Base-by-base conservation (phyloP, 2,797 vertebrate species). In the Rhinella marina region DNA sequence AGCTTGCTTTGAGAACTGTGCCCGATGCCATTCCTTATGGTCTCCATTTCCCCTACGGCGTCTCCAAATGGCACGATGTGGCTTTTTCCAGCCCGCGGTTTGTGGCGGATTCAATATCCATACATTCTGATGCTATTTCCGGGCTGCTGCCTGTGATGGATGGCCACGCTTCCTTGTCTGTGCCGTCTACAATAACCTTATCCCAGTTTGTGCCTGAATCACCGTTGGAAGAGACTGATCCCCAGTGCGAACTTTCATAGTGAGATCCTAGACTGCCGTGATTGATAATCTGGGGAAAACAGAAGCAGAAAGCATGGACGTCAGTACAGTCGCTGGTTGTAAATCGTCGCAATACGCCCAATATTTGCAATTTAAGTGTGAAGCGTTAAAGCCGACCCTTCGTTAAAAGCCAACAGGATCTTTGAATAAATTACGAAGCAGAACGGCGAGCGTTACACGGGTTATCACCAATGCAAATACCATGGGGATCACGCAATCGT, bases 231-330 rank as follows among this genome's bases (percentile, higher is more conserved):
- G 97, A 98, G 91, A 96, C 96, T 94, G 96, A 95, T 91, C 96
- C 98, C 97, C 96, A 98, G 90, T 96, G 96, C 90, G 96, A 97
- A 95, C 96, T 97, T 94, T 99, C 98, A 98, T 99, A 98, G 94
- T 98, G 97, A 72, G 97, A 94, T 93, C 97, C 98, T 93, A 97
- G 95, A 94, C 95, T 96, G 90, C 94, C 94, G 93, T 97, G 97
- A 92, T 97, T 97, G 94, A 97, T 93, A 95, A n/a, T 97, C 98
- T 99, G 94, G 52, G 77, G n/a, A 41, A 48, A 9, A 72, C 27
- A 76, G 19, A 77, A 77, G 62, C 32, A 73, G 52, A 77, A 68
- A 82, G 61, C 50, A 27, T 1, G 13, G 4, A 32, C 11, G 32
- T 80, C 7, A 80, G 25, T 52, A 16, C 3, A 25, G 57, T 21